These are phyloP conservation scores for Anorthoa munda DNA, from an alignment of 2,888 invertebrate species.

Conservation along the genomic window DNA sequence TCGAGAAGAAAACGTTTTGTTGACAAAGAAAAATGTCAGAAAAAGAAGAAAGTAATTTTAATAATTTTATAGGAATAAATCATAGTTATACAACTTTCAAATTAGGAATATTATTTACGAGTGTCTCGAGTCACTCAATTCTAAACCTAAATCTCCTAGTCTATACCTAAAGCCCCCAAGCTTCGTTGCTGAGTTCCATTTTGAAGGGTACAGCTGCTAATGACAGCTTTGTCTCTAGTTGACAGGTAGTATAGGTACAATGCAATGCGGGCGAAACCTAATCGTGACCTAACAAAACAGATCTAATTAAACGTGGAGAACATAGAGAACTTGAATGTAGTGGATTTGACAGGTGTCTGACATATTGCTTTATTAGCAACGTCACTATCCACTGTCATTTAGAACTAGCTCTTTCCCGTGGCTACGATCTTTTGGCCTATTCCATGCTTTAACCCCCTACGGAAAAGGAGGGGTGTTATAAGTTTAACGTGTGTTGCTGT, in stretches of 20 bases:
- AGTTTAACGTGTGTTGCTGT: too few species aligned
- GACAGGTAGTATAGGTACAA: neutral
- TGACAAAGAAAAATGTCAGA: neutral
- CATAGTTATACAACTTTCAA: too few species aligned
- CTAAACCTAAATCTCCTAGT: too few species aligned
- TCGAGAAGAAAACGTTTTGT: neutral
- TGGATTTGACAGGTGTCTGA: conserved; percentile 5
- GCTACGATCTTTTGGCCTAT: too few species aligned
- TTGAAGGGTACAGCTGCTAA: neutral
- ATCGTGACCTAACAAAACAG: conserved; percentile 11
- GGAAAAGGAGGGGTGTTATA: too few species aligned
- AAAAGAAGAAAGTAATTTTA: too few species aligned
- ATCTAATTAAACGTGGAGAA: neutral
- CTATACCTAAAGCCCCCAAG: neutral
- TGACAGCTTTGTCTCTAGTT: conserved; percentile 23
- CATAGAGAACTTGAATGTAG: neutral
- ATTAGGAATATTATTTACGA: too few species aligned
- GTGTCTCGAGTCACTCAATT: too few species aligned
- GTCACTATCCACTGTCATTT: neutral
- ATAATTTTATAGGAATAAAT: too few species aligned
- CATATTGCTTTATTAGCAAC: neutral
- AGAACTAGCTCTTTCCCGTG: neutral
- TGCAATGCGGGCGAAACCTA: neutral
- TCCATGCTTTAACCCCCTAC: too few species aligned
- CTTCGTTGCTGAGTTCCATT: neutral